These are phyloP conservation scores for Diarsia brunnea DNA, from an alignment of 2,888 invertebrate species.

Conservation along the genomic window DNA sequence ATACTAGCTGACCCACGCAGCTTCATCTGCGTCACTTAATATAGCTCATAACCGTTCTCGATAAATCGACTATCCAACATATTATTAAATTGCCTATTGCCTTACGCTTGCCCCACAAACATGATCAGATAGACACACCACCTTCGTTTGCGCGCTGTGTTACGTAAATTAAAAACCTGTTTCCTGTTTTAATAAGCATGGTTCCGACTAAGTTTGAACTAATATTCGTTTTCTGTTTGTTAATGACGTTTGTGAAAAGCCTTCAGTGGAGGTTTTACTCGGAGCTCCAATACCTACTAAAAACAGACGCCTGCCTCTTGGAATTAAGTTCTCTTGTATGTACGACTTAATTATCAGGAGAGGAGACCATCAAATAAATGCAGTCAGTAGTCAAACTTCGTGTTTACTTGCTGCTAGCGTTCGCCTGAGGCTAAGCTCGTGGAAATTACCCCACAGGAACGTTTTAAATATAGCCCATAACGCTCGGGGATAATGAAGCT, in stretches of 20 bases:
- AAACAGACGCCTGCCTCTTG: constrained; percentile 5
- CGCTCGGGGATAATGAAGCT: background rate
- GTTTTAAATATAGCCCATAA: background rate
- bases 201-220: constrained; percentile 1
- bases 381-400: background rate
- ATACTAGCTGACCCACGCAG: no score
- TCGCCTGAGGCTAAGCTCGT: background rate
- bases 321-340: constrained; percentile 27
- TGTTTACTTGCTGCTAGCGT: background rate
- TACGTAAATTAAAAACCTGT: background rate
- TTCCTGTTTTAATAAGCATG: background rate
- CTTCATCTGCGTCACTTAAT: no score
- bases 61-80: no score
- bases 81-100: no score
- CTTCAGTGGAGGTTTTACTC: constrained; percentile 7
- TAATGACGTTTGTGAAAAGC: constrained; percentile 34
- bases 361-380: constrained; percentile 4
- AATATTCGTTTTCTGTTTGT: constrained; percentile 23
- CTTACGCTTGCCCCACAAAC: no score
- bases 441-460: background rate
- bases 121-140: no score
- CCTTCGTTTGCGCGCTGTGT: background rate
- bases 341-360: constrained; percentile 26
- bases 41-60: no score
- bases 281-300: constrained; percentile 32